Evolutionary conservation across 2,797 vertebrate species (phyloP).

Genomic region (Microchirus variegatus): DNA sequence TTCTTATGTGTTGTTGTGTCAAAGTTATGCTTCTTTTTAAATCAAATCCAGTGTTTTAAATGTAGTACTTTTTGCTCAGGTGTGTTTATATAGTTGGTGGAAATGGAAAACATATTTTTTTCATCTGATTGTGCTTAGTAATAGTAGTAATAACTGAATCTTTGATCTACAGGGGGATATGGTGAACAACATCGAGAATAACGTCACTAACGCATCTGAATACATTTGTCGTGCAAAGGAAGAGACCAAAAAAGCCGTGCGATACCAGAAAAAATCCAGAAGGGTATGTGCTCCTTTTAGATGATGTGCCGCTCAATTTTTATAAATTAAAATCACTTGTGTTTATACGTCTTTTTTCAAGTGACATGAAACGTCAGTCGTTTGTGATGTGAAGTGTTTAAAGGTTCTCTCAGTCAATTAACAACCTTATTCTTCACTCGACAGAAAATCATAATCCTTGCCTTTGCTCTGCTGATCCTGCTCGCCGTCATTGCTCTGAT

Average conservation of each 20-base stretch:
- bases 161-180: constrained; percentile 88
- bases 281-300: constrained; percentile 83
- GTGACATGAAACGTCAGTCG: not conserved
- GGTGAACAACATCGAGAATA: constrained; percentile 96
- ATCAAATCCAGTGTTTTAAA: no score
- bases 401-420: no score
- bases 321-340: not conserved
- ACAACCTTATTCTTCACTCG: no score
- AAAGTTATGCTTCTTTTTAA: no score
- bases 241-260: constrained; percentile 93
- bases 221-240: constrained; percentile 92
- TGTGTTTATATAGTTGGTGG: no score
- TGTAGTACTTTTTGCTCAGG: no score
- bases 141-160: no score
- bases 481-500: constrained; percentile 88
- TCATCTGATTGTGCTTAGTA: no score
- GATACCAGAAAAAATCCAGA: constrained; percentile 91
- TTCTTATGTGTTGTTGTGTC: no score
- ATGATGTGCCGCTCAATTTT: not conserved
- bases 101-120: no score
- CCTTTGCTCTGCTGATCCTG: constrained; percentile 83
- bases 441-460: constrained; percentile 93
- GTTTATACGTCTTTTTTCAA: not conserved
- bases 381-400: no score
- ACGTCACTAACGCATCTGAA: constrained; percentile 89